Base-by-base conservation (phyloP, 2,888 invertebrate genomes). In the Plebejus anna region DNA sequence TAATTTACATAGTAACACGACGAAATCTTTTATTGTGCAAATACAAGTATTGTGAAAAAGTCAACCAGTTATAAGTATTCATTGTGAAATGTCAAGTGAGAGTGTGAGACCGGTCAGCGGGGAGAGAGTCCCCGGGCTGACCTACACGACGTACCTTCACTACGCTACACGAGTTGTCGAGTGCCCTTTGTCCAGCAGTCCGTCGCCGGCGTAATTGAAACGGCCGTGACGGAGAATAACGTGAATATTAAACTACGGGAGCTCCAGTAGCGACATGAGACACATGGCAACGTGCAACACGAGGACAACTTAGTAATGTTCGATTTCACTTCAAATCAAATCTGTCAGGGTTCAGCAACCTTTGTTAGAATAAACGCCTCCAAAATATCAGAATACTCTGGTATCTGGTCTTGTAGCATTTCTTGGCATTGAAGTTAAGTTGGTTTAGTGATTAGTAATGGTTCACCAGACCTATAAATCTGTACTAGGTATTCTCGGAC, bases 171-270 rank as follows among this genome's bases (percentile, higher is more conserved):
- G 13, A 66, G 32, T 66, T 13, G 32, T 66, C 16, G 13, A 66
- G 66, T 66, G 66, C 66, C 66, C 13, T 66, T 66, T 66, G 66
- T 66, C 66, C 66, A 66, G 16, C 32, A 66, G 11, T 66, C 66
- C 66, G 32, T 66, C 66, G 32, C 66, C 66, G 66, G 66, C 66
- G 66, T 66, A 66, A 66, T 66, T 66, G 66, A 66, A 13, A 66
- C 66, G 66, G 66, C 66, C 66, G 32, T 66, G 66, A 32, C 32
- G 66, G 16, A 36, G 66, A 66, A 66, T 66, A 36, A 66, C 32
- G 66, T 66, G 66, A 66, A 66, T 66, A 36, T 66, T 66, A 66
- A 66, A 36, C 32, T 66, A 66, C 66, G 32, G 66, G 66, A 66
- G 66, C 1, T 66, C 66, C 32, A 32, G 66, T 5, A 16, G 32